These are phyloP conservation scores for Oasisia sp. DNA, from an alignment of 2,888 invertebrate genomes.

Conservation along the genomic window DNA sequence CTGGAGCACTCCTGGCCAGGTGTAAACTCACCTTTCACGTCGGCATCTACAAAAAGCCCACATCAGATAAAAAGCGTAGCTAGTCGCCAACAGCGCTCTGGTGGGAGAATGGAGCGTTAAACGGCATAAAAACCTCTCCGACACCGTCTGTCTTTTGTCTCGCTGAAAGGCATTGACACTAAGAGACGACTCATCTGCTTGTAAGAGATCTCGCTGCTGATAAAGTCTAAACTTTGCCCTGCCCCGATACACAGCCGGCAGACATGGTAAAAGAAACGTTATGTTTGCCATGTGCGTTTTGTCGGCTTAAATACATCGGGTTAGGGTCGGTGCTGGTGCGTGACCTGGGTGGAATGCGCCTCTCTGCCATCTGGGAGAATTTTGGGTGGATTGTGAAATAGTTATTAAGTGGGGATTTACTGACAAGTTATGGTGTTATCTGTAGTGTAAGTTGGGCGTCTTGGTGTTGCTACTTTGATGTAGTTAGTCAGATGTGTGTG, in stretches of 20 bases:
- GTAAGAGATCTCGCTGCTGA: background rate
- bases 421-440: background rate
- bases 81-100: background rate
- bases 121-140: background rate
- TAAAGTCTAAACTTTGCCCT: background rate
- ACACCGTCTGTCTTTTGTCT: background rate
- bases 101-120: background rate
- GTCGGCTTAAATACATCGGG: background rate
- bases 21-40: background rate
- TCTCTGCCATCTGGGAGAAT: background rate
- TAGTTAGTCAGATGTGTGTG: no score
- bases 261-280: background rate
- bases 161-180: conserved; percentile 10
- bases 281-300: background rate
- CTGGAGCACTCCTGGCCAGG: background rate
- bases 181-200: background rate
- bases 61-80: background rate
- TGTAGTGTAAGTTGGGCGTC: background rate
- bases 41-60: background rate
- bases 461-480: background rate
- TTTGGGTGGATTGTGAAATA: background rate
- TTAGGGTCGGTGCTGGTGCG: background rate
- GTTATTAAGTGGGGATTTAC: background rate
- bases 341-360: background rate
- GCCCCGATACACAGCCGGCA: background rate